Evolutionary conservation across 2,113 vertebrate genomes (phyloP).

Genomic region (Castor canadensis): DNA sequence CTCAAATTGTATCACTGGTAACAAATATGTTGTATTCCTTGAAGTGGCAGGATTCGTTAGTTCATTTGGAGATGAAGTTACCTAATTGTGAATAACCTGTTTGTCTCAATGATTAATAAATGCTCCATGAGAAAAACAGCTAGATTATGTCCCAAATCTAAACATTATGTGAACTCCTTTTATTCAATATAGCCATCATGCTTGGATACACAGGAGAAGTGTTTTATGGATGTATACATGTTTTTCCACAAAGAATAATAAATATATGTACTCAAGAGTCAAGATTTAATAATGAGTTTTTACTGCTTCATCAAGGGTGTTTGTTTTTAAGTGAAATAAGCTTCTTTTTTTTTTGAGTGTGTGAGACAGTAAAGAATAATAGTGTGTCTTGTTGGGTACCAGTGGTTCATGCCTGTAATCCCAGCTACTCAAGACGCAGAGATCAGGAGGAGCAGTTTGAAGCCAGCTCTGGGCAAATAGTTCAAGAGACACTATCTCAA

Average conservation of each 20-base stretch:
- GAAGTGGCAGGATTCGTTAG: not conserved
- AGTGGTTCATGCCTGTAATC: too few species aligned
- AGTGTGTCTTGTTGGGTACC: too few species aligned
- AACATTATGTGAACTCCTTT: not conserved
- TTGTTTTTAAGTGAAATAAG: not conserved
- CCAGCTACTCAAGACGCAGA: too few species aligned
- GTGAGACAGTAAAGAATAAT: not conserved
- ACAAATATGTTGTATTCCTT: not conserved
- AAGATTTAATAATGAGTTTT: not conserved
- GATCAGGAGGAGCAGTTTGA: too few species aligned
- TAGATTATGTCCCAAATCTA: not conserved
- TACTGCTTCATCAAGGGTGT: not conserved
- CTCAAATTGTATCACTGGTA: not conserved
- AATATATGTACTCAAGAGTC: not conserved
- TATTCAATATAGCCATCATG: not conserved
- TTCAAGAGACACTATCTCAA: too few species aligned
- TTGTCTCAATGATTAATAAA: not conserved
- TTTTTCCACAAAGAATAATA: not conserved
- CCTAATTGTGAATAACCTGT: not conserved
- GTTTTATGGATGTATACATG: not conserved
- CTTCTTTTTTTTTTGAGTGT: not conserved
- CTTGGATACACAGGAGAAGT: not conserved
- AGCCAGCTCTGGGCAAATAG: too few species aligned
- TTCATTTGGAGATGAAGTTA: not conserved
- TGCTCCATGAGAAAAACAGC: not conserved